Percentiles rank a stretch among this genome's conserved stretches.
Evolutionary conservation across 2,113 vertebrate genomes (phyloP).

Genomic region (Salvelinus sp.): DNA sequence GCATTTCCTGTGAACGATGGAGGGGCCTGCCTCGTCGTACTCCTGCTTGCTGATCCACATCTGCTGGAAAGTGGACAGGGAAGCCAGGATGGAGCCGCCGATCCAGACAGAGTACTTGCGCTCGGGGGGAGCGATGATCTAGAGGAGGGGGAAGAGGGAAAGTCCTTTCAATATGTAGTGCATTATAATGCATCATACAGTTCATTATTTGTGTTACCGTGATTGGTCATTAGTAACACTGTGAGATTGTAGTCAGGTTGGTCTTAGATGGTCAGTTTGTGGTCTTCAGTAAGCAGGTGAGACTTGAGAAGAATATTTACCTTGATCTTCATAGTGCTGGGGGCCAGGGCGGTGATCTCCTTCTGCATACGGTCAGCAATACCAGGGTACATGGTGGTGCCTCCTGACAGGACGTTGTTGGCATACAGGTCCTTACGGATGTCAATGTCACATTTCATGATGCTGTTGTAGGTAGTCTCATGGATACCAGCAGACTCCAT

Average conservation of each 20-base stretch:
- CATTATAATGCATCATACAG: not conserved
- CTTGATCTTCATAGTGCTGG: slow-evolving; percentile 92
- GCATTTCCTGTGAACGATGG: slow-evolving; percentile 89
- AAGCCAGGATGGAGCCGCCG: slow-evolving; percentile 88
- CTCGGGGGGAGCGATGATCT: slow-evolving; percentile 89
- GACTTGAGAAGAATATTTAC: slow-evolving; percentile 49
- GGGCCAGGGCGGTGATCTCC: slow-evolving; percentile 95
- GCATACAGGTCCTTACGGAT: slow-evolving; percentile 99
- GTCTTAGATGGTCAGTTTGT: too few species aligned
- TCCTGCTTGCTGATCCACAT: slow-evolving; percentile 93
- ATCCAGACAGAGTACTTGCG: slow-evolving; percentile 90
- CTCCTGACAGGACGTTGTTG: slow-evolving; percentile 98
- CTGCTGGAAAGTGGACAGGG: slow-evolving; percentile 89
- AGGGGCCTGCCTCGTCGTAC: slow-evolving; percentile 86
- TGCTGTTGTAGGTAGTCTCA: slow-evolving; percentile 89
- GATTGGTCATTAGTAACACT: too few species aligned
- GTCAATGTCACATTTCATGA: slow-evolving; percentile 99
- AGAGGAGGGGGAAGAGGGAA: slow-evolving; percentile 4
- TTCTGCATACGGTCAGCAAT: slow-evolving; percentile 99
- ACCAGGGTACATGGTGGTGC: slow-evolving; percentile 99
- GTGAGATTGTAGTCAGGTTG: too few species aligned
- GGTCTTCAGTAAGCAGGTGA: too few species aligned
- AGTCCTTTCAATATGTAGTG: not conserved
- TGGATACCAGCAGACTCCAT: slow-evolving; percentile 91
- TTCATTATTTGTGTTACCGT: too few species aligned